Evolutionary conservation across 2,113 vertebrate genomes (phyloP).

Genomic region (Procavia capensis): DNA sequence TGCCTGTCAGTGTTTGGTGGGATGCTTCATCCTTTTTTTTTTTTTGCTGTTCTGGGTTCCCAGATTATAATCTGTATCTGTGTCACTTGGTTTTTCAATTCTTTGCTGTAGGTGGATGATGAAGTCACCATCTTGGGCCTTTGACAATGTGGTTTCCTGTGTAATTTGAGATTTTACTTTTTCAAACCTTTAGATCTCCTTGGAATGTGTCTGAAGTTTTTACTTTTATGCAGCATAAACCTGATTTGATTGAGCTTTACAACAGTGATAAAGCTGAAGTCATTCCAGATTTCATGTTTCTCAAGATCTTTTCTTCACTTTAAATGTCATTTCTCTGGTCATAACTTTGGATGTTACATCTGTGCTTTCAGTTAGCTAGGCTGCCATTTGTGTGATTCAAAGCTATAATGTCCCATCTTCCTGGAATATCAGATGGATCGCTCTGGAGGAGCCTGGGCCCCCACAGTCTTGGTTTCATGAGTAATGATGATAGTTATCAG

Average conservation of each 20-base stretch:
- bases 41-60: not conserved
- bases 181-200: not conserved
- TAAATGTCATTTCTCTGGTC: not conserved
- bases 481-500: not conserved
- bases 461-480: not conserved
- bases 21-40: not conserved
- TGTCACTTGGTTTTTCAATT: not conserved
- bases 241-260: not conserved
- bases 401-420: not conserved
- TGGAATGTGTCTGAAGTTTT: not conserved
- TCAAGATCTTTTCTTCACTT: not conserved
- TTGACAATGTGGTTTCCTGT: not conserved
- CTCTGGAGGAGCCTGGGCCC: not conserved
- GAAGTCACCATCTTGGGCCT: not conserved
- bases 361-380: not conserved
- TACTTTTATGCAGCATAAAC: not conserved
- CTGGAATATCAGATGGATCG: not conserved
- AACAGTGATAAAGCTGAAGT: not conserved
- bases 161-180: not conserved
- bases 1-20: not conserved
- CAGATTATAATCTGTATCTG: not conserved
- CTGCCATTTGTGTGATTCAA: not conserved
- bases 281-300: not conserved
- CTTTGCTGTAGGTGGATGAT: not conserved
- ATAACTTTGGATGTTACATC: not conserved